Conservation (phyloP, 2,113 vertebrate species). For the Notarius quadriscutis region DNA sequence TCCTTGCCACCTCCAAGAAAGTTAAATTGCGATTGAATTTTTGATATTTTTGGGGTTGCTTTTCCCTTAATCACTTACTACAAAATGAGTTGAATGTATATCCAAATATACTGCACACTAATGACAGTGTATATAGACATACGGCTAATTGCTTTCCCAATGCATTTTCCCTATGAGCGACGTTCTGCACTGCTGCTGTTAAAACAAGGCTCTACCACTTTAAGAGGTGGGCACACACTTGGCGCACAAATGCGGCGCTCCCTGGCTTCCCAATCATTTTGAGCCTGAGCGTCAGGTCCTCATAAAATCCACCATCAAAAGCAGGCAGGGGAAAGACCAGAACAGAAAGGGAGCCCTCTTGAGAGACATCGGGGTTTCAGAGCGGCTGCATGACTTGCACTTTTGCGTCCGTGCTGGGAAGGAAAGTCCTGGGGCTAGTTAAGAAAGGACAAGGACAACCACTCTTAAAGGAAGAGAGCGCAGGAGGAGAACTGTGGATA, state of each 20-base stretch:
- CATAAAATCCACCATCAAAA: constrained; percentile 33
- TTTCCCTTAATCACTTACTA: background rate
- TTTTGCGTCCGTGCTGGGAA: constrained; percentile 63
- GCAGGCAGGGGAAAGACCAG: background rate
- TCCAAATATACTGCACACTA: background rate
- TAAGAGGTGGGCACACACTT: constrained; percentile 49
- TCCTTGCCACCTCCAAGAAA: background rate
- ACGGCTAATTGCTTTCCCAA: background rate
- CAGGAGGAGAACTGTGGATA: background rate
- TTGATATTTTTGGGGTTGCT: background rate
- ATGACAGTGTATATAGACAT: background rate
- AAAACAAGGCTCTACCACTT: constrained; percentile 35
- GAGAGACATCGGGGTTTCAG: constrained; percentile 1
- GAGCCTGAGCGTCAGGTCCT: constrained; percentile 37
- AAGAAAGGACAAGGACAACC: background rate
- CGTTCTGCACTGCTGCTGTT: background rate
- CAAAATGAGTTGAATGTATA: background rate
- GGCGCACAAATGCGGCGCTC: constrained; percentile 58
- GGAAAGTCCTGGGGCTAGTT: constrained; percentile 11
- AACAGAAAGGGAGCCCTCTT: constrained; percentile 3
- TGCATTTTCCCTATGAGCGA: background rate
- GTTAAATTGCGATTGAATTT: background rate
- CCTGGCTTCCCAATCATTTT: constrained; percentile 49
- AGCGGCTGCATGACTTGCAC: constrained; percentile 71
- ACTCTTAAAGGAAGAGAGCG: background rate